Evolutionary conservation across 2,113 vertebrate species (phyloP).

Genomic region (Podarcis cretensis): DNA sequence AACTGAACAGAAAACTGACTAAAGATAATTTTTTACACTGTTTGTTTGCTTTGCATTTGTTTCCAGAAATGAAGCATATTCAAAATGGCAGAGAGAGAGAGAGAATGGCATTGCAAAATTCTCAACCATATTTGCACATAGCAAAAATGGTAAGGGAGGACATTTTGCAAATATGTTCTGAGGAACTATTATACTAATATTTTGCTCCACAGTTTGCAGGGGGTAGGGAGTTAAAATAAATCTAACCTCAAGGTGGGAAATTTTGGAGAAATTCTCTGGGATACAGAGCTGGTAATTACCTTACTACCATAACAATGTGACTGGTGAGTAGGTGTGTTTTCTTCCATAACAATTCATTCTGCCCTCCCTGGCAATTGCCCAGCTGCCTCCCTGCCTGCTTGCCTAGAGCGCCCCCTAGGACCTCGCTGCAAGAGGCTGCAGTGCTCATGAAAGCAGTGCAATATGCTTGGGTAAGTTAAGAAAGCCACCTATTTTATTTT

Average conservation of each 20-base stretch:
- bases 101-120: no score
- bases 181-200: no score
- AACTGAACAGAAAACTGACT: neutral
- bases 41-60: neutral
- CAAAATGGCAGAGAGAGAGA: neutral
- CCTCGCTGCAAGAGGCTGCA: neutral
- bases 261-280: no score
- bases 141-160: no score
- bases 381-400: neutral
- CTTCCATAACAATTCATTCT: no score
- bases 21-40: neutral
- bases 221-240: no score
- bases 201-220: no score
- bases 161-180: no score
- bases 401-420: neutral
- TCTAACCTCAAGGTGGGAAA: no score
- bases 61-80: neutral
- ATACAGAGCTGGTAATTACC: neutral
- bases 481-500: neutral
- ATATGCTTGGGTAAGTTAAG: neutral
- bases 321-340: neutral
- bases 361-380: neutral
- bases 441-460: neutral
- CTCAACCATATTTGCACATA: no score
- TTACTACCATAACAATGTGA: neutral